These are phyloP conservation scores for Notothenia rossii DNA, from an alignment of 2,113 vertebrate species.

Conservation along the genomic window DNA sequence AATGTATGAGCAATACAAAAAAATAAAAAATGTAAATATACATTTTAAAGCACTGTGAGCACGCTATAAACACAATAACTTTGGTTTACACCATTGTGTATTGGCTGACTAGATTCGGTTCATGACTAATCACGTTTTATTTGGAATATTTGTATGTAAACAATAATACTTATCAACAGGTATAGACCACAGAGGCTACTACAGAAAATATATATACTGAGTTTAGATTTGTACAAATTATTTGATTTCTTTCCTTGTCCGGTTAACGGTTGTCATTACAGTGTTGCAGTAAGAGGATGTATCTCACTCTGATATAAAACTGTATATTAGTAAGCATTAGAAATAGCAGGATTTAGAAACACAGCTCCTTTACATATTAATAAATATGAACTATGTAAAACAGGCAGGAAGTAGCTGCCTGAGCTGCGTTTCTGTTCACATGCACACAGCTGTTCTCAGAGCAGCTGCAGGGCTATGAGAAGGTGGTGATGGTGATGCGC, in stretches of 20 bases:
- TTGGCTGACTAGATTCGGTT: background rate
- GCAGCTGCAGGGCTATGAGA: constrained; percentile 11
- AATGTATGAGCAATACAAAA: background rate
- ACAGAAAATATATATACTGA: background rate
- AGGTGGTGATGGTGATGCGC: constrained; percentile 25
- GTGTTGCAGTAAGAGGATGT: background rate
- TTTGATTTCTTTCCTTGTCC: no score
- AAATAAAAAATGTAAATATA: background rate
- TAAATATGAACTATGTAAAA: background rate
- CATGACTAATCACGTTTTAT: background rate
- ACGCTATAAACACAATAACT: background rate
- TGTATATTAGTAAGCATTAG: background rate
- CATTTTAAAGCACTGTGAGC: background rate
- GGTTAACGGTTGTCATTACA: no score
- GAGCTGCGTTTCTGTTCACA: constrained; percentile 8
- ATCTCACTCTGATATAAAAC: background rate
- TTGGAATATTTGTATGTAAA: background rate
- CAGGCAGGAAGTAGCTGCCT: constrained; percentile 20
- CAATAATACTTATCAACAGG: background rate
- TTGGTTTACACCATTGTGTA: background rate
- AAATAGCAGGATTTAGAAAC: background rate
- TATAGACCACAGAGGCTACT: background rate
- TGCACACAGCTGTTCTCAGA: constrained; percentile 13
- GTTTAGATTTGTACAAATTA: background rate
- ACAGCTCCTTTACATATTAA: background rate